Conservation (phyloP, 2,888 invertebrate genomes). For the Malachius bipustulatus region DNA sequence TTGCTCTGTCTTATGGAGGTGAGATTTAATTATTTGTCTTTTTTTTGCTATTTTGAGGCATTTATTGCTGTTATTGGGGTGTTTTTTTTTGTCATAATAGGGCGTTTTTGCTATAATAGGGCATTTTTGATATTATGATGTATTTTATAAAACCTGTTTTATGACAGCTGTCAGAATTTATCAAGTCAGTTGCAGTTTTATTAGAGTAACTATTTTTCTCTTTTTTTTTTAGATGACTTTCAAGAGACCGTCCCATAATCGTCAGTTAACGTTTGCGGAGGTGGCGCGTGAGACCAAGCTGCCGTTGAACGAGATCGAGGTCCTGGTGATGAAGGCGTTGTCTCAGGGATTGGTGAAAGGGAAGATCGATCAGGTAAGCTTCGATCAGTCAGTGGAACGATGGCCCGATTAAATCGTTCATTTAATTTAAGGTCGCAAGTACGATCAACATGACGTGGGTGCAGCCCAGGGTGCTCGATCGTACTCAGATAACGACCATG, state of each 20-base stretch:
- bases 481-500: constrained; percentile 56
- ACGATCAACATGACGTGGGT: constrained; percentile 77
- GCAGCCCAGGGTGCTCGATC: constrained; percentile 68
- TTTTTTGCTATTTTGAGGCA: background rate
- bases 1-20: constrained; percentile 93
- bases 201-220: background rate
- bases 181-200: background rate
- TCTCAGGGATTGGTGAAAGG: constrained; percentile 90
- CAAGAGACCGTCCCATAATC: constrained; percentile 77
- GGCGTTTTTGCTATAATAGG: no score
- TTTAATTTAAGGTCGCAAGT: constrained; percentile 35
- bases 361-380: constrained; percentile 82
- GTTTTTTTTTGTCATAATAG: background rate
- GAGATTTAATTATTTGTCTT: constrained; percentile 11
- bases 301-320: constrained; percentile 77
- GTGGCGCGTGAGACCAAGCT: constrained; percentile 79
- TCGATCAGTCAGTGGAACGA: constrained; percentile 6
- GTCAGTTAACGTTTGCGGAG: constrained; percentile 79
- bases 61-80: constrained; percentile 1
- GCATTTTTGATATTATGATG: no score
- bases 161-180: no score
- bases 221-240: constrained; percentile 75
- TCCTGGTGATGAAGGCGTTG: constrained; percentile 94
- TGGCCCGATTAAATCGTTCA: constrained; percentile 7
- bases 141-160: no score